A percentile compares a stretch with the other conserved stretches of the same genome.
These are phyloP conservation scores for Orientallactaga bullata DNA, from an alignment of 2,113 vertebrate genomes.

Conservation along the genomic window DNA sequence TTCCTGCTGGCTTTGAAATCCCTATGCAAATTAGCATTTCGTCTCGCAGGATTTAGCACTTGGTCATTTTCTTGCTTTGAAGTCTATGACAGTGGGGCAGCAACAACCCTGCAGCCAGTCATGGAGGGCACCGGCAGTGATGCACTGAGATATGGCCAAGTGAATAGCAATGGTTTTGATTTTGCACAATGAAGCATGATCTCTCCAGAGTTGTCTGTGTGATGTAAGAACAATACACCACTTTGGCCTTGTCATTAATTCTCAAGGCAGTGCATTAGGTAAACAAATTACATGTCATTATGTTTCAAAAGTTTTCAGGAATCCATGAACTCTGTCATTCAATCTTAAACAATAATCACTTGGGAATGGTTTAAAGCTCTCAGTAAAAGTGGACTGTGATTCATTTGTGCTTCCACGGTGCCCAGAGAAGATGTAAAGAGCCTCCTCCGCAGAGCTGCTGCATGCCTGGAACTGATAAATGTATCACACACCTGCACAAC, in stretches of 20 bases:
- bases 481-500: slow-evolving; percentile 68
- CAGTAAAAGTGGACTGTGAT: slow-evolving; percentile 70
- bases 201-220: slow-evolving; percentile 76
- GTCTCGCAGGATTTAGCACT: neutral
- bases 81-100: neutral
- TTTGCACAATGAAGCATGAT: slow-evolving; percentile 80
- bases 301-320: slow-evolving; percentile 65
- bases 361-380: slow-evolving; percentile 78
- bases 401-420: slow-evolving; percentile 67
- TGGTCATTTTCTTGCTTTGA: neutral
- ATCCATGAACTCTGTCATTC: slow-evolving; percentile 52
- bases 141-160: neutral
- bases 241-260: slow-evolving; percentile 73
- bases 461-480: slow-evolving; percentile 83
- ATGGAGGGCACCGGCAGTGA: neutral
- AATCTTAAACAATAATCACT: slow-evolving; percentile 66
- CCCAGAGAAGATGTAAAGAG: slow-evolving; percentile 70
- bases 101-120: neutral
- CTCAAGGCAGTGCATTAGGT: slow-evolving; percentile 40
- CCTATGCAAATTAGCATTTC: neutral
- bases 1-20: neutral
- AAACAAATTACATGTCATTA: slow-evolving; percentile 77
- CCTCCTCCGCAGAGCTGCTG: slow-evolving; percentile 36
- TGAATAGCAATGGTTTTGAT: slow-evolving; percentile 74
- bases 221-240: slow-evolving; percentile 81